phyloP scores from a whole-genome alignment of 2,113 vertebrate species.

The rabbit (Oryctolagus cuniculus) region DNA sequence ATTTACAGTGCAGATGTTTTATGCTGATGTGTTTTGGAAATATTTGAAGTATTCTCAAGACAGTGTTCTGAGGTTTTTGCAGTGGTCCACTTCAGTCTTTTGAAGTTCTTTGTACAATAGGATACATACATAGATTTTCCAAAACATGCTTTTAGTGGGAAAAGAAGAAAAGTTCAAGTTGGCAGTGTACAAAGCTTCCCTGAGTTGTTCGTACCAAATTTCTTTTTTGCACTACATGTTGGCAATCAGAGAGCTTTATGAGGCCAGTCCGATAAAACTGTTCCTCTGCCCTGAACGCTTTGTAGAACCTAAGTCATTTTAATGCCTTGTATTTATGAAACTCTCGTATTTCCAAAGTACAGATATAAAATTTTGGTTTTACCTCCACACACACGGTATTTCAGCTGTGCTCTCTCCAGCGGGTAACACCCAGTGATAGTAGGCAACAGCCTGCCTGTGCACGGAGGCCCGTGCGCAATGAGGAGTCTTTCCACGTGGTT shows the following conservation, averaged over 20 bases:
- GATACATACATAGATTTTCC: constrained; percentile 79
- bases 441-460: neutral
- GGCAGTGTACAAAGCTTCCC: constrained; percentile 48
- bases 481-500: neutral
- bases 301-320: constrained; percentile 64
- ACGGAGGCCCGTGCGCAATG: neutral
- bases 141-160: constrained; percentile 74
- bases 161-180: constrained; percentile 70
- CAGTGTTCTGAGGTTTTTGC: constrained; percentile 85
- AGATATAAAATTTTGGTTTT: constrained; percentile 68
- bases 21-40: constrained; percentile 82
- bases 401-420: neutral
- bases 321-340: constrained; percentile 63
- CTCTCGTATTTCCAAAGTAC: constrained; percentile 53
- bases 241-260: constrained; percentile 40
- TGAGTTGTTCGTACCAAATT: constrained; percentile 58
- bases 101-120: constrained; percentile 83
- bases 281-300: constrained; percentile 54
- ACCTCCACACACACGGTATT: neutral
- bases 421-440: neutral
- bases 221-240: constrained; percentile 51
- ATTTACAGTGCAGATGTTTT: constrained; percentile 83
- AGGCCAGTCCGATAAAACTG: constrained; percentile 55
- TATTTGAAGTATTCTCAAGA: constrained; percentile 84
- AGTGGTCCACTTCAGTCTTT: constrained; percentile 78